Conservation (phyloP, 2,888 invertebrate genomes). For the Rhamphomyia laevipes region DNA sequence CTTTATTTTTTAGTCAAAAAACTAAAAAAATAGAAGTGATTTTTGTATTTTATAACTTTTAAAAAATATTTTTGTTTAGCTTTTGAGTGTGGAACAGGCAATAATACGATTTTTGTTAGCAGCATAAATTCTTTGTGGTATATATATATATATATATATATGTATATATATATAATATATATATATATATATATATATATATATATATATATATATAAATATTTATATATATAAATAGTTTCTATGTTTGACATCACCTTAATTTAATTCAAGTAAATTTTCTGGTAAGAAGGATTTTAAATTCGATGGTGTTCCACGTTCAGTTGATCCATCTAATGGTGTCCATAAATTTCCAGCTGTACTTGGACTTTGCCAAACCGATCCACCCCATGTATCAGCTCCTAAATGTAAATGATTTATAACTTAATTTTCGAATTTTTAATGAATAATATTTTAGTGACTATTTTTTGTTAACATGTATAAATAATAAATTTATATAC, state of each 20-base stretch:
- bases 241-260: conserved; percentile 26
- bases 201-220: conserved; percentile 5
- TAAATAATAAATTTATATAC: background rate
- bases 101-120: no score
- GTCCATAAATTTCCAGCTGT: conserved; percentile 47
- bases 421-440: no score
- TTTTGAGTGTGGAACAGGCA: no score
- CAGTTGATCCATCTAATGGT: conserved; percentile 54
- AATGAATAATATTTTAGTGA: background rate
- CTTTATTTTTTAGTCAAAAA: no score
- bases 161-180: conserved; percentile 7
- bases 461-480: no score
- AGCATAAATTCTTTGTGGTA: background rate
- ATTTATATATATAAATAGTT: background rate
- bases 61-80: no score
- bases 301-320: conserved; percentile 73
- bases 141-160: conserved; percentile 5
- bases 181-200: conserved; percentile 6
- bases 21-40: no score
- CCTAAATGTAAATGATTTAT: no score
- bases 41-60: no score
- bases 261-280: conserved; percentile 78
- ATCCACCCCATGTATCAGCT: conserved; percentile 47
- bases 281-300: conserved; percentile 80
- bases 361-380: conserved; percentile 37